A percentile compares a stretch with the other conserved stretches of the same genome.
These are phyloP conservation scores for Aphrocallistes beatrix DNA, from an alignment of 37 sponge, comb jelly and placozoan genomes.

Conservation along the genomic window DNA sequence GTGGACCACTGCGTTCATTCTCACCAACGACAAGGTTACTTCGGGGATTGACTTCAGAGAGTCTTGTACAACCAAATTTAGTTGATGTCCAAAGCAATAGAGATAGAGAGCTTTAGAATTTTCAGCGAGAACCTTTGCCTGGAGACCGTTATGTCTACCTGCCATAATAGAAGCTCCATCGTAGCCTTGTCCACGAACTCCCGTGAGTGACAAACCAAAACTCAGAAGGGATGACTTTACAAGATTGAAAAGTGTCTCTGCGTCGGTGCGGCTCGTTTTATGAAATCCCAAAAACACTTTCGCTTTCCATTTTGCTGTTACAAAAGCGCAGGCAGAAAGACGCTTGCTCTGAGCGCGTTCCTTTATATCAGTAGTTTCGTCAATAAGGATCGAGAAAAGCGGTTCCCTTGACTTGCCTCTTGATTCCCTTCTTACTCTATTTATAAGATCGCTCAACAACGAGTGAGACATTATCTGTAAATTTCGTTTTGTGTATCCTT, in stretches of 20 bases:
- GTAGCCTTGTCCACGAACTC: background rate
- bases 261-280: background rate
- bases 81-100: background rate
- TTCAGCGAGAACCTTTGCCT: background rate
- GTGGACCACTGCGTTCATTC: background rate
- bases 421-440: no score
- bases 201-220: background rate
- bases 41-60: background rate
- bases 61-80: background rate
- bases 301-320: background rate
- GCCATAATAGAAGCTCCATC: constrained; percentile 8
- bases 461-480: no score
- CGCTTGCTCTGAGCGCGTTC: background rate
- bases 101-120: background rate
- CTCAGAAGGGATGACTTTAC: background rate
- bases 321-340: constrained; percentile 13
- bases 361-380: background rate
- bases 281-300: constrained; percentile 13
- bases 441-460: no score
- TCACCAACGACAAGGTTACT: background rate
- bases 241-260: background rate
- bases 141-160: background rate
- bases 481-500: no score
- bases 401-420: no score
- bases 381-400: no score